A percentile compares a stretch with the other conserved stretches of the same genome.
Evolutionary conservation across 2,888 invertebrate species (phyloP).

Genomic region (Hypercompe scribonia): DNA sequence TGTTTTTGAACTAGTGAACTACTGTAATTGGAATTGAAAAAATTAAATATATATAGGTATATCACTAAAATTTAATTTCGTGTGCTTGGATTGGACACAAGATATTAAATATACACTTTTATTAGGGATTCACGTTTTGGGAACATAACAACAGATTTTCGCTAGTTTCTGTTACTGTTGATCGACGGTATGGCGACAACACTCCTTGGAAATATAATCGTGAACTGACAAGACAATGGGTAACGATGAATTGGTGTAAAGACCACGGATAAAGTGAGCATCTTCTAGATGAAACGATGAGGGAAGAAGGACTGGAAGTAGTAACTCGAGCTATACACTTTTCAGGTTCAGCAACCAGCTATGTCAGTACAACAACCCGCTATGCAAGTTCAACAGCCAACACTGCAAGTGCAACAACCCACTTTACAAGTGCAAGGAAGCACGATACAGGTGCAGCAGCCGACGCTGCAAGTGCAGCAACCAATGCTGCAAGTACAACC

Average conservation of each 20-base stretch:
- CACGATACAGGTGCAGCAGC: slow-evolving; percentile 56
- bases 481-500: slow-evolving; percentile 81
- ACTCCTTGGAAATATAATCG: neutral
- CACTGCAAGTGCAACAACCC: slow-evolving; percentile 44
- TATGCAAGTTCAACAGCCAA: slow-evolving; percentile 74
- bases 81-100: no score
- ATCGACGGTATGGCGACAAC: no score
- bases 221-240: neutral
- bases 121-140: neutral
- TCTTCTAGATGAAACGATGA: neutral
- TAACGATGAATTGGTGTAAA: no score
- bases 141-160: neutral
- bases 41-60: neutral
- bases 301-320: neutral
- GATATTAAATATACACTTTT: no score
- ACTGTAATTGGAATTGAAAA: neutral
- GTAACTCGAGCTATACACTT: neutral
- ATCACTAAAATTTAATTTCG: no score
- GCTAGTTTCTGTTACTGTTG: neutral
- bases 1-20: neutral
- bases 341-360: slow-evolving; percentile 60
- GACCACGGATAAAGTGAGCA: neutral
- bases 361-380: slow-evolving; percentile 66
- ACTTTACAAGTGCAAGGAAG: slow-evolving; percentile 42
- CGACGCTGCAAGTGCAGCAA: slow-evolving; percentile 63